Conservation (phyloP, 2,113 vertebrate genomes). For the Leptocoma aspasia region DNA sequence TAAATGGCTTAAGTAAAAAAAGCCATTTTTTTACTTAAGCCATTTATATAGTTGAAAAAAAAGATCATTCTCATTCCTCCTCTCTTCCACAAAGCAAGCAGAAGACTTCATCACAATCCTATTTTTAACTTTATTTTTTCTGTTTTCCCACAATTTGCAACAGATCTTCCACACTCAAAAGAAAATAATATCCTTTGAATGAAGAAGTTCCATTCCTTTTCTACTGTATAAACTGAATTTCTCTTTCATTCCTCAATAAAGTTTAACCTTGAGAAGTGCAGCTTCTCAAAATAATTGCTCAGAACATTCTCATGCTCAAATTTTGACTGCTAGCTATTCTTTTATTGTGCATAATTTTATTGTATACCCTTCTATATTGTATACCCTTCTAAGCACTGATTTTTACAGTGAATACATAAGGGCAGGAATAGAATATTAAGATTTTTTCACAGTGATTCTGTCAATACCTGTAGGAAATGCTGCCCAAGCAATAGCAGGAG, state of each 20-base stretch:
- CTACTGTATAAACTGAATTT: background rate
- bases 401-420: background rate
- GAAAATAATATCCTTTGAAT: background rate
- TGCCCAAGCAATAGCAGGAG: slow-evolving; percentile 80
- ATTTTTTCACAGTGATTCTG: background rate
- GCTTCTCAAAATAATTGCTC: background rate
- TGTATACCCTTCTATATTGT: too few relatives aligned
- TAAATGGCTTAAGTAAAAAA: background rate
- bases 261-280: background rate
- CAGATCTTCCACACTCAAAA: background rate
- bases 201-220: background rate
- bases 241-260: background rate
- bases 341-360: background rate
- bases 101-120: background rate
- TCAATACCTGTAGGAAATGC: slow-evolving; percentile 76
- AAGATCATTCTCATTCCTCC: background rate
- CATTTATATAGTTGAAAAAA: too few relatives aligned
- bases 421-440: background rate
- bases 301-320: background rate
- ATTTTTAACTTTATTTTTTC: background rate
- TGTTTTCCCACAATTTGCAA: background rate
- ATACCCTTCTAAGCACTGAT: background rate
- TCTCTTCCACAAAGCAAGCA: background rate
- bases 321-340: background rate
- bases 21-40: too few relatives aligned